These are phyloP conservation scores for Abramis brama DNA, from an alignment of 2,113 vertebrate genomes.

Conservation along the genomic window DNA sequence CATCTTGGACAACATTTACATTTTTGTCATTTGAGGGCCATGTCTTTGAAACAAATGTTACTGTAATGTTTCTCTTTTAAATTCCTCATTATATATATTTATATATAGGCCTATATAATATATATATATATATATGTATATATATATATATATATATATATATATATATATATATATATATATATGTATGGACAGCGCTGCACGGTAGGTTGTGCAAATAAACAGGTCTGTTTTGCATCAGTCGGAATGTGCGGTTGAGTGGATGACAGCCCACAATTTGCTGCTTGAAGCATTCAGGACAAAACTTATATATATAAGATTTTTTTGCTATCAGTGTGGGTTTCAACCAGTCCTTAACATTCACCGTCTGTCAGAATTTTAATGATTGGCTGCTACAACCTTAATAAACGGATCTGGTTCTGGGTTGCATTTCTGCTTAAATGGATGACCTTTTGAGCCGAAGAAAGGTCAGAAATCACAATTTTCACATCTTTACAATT, in stretches of 20 bases:
- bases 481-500: not conserved
- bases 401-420: not conserved
- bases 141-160: not conserved
- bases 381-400: not conserved
- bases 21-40: not conserved
- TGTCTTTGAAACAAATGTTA: not conserved
- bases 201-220: not conserved
- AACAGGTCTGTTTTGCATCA: slow-evolving; percentile 6
- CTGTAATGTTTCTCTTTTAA: slow-evolving; percentile 3
- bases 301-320: not conserved
- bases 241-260: not conserved
- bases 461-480: not conserved
- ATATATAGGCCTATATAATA: not conserved
- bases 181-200: not conserved
- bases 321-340: not conserved
- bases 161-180: not conserved
- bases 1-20: not conserved
- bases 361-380: not conserved
- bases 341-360: not conserved
- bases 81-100: not conserved
- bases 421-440: not conserved
- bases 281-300: not conserved
- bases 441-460: not conserved
- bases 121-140: no score
- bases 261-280: not conserved